Conservation (phyloP, 1,140 invertebrate species). For the Holcopasites calliopsidis region DNA sequence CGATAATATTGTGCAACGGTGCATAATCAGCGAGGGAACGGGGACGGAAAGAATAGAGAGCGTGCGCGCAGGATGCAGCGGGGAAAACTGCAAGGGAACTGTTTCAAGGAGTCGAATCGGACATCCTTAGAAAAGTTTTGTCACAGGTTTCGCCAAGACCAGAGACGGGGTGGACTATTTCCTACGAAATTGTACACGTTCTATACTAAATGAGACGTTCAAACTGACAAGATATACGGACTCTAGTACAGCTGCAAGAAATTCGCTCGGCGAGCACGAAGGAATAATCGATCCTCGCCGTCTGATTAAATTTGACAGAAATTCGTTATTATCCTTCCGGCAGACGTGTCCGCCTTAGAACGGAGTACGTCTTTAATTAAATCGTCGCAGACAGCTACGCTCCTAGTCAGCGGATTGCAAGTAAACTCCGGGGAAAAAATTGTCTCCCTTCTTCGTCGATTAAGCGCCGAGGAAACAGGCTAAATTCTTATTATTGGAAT, state of each 20-base stretch:
- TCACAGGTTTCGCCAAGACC: not conserved
- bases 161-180: not conserved
- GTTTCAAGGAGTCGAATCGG: conserved; percentile 29
- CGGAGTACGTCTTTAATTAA: conserved; percentile 28
- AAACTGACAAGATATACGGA: not conserved
- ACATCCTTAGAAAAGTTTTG: conserved; percentile 21
- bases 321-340: conserved; percentile 18
- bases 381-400: not conserved
- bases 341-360: not conserved
- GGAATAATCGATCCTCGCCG: not conserved
- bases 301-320: conserved; percentile 5
- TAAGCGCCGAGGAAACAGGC: not conserved
- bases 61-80: conserved; percentile 9
- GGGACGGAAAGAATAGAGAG: conserved; percentile 8
- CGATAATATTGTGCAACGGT: conserved; percentile 26
- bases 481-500: conserved; percentile 24
- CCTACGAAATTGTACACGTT: no score
- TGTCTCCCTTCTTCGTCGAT: conserved; percentile 19
- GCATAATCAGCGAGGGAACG: conserved; percentile 20
- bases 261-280: not conserved
- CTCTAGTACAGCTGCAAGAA: not conserved
- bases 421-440: conserved; percentile 15
- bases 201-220: no score
- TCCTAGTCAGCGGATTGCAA: not conserved
- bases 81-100: not conserved